phyloP scores from a whole-genome alignment of 2,888 invertebrate species.

The Drosophila planitibia region DNA sequence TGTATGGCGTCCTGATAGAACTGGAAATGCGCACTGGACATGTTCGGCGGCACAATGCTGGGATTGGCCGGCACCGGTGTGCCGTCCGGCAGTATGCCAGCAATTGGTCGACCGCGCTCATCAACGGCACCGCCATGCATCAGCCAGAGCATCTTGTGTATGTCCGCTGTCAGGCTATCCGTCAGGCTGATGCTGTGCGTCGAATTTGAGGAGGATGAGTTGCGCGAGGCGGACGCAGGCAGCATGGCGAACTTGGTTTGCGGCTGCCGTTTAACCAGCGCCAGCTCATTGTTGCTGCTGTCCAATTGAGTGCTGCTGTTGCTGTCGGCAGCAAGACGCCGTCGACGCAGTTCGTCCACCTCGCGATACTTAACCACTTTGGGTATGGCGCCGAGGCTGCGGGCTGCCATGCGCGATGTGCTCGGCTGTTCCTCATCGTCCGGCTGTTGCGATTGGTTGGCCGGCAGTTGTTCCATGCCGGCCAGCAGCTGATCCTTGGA shows the following conservation, averaged over 20 bases:
- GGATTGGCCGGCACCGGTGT: constrained; percentile 66
- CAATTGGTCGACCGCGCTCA: constrained; percentile 75
- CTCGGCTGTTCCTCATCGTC: constrained; percentile 68
- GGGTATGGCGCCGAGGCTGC: constrained; percentile 86
- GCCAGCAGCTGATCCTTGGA: constrained; percentile 89
- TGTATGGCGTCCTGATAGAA: constrained; percentile 83
- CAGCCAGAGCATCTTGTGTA: constrained; percentile 85
- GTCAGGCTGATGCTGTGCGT: constrained; percentile 87
- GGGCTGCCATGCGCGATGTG: constrained; percentile 63
- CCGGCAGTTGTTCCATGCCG: constrained; percentile 77
- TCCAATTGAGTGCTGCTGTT: constrained; percentile 22
- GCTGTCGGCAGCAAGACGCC: constrained; percentile 54
- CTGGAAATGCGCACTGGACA: constrained; percentile 81
- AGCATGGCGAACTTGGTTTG: constrained; percentile 86
- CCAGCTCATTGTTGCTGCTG: constrained; percentile 56
- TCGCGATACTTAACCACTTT: constrained; percentile 85
- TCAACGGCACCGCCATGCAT: constrained; percentile 82
- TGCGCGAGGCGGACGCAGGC: constrained; percentile 86
- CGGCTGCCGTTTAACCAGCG: constrained; percentile 73
- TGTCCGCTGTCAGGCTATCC: constrained; percentile 86
- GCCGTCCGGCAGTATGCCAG: constrained; percentile 64
- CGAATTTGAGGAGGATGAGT: constrained; percentile 87
- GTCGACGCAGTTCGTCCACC: constrained; percentile 78
- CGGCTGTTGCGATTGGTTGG: constrained; percentile 78
- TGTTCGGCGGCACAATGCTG: constrained; percentile 71